Conservation (phyloP, 2,113 vertebrate genomes). For the Uropsilus gracilis region DNA sequence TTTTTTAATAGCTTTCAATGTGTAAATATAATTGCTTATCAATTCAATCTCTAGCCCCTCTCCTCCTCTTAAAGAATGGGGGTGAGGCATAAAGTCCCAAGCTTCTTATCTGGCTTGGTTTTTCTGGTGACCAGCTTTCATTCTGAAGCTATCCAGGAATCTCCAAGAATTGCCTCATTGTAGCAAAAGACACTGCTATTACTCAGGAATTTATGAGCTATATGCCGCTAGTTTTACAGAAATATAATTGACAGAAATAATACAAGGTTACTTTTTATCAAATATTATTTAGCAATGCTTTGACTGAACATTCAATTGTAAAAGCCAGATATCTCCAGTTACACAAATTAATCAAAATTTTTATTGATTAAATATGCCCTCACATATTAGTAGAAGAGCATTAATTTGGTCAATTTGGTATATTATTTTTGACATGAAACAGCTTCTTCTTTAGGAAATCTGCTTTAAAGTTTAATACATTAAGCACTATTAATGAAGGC, state of each 20-base stretch:
- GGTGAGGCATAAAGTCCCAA: background rate
- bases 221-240: conserved; percentile 48
- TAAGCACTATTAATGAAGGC: conserved; percentile 29
- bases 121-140: background rate
- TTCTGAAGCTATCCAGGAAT: background rate
- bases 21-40: background rate
- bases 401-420: conserved; percentile 52
- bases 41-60: background rate
- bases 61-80: background rate
- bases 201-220: background rate
- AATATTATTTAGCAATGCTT: background rate
- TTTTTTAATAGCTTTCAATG: background rate
- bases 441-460: conserved; percentile 7
- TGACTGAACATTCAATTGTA: conserved; percentile 67
- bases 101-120: background rate
- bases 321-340: conserved; percentile 54
- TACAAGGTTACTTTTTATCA: conserved; percentile 46
- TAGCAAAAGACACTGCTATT: background rate
- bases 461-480: no score
- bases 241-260: conserved; percentile 53
- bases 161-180: background rate
- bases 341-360: conserved; percentile 76
- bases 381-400: conserved; percentile 81
- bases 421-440: background rate
- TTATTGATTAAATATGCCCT: no score